Percentiles rank a stretch among this genome's conserved stretches.
Evolutionary conservation across 2,888 invertebrate species (phyloP).

Genomic region (Pheosia gnoma): DNA sequence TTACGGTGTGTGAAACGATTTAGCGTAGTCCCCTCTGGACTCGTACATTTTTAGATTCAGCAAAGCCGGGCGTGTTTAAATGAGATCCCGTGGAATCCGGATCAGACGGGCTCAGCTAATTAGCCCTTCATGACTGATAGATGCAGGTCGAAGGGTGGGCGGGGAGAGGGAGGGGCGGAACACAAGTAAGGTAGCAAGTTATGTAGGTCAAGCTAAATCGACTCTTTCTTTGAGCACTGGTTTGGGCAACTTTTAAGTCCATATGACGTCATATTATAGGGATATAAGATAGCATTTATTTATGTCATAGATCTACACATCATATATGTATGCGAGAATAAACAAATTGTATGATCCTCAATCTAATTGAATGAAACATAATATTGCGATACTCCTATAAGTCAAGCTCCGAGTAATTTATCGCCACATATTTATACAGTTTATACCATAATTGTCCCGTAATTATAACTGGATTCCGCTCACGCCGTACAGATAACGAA

Average conservation of each 20-base stretch:
- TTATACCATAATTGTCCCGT: not conserved
- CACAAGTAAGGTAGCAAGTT: too few species aligned
- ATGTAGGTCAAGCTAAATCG: too few species aligned
- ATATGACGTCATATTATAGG: too few species aligned
- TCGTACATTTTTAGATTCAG: not conserved
- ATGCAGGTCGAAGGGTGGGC: not conserved
- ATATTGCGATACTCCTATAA: too few species aligned
- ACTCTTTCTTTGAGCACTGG: too few species aligned
- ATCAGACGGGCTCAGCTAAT: constrained; percentile 1
- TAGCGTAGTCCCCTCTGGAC: not conserved
- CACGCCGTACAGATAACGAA: not conserved
- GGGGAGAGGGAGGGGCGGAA: not conserved
- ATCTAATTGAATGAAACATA: too few species aligned
- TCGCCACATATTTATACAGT: not conserved
- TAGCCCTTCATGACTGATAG: constrained; percentile 5
- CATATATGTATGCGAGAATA: too few species aligned
- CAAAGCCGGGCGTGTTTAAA: not conserved
- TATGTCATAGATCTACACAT: too few species aligned
- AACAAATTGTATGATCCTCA: too few species aligned
- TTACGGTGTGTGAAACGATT: not conserved
- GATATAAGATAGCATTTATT: too few species aligned
- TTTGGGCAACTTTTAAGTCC: too few species aligned
- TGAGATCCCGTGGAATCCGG: constrained; percentile 1
- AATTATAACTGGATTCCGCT: not conserved
- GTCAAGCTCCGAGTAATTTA: too few species aligned